Evolutionary conservation across 2,797 vertebrate species (phyloP).

Genomic region (Masticophis lateralis): DNA sequence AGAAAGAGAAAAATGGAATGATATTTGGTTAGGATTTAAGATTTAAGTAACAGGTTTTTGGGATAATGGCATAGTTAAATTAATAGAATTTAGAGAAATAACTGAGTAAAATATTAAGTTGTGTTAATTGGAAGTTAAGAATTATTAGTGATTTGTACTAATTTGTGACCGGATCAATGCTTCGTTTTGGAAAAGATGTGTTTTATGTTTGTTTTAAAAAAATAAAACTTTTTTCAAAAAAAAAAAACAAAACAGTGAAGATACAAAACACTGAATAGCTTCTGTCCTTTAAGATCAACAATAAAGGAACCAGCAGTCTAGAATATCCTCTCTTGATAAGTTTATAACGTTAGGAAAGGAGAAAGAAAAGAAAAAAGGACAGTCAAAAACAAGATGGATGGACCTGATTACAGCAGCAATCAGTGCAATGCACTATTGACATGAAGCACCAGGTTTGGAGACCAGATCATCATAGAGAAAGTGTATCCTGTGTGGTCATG

Average conservation of each 20-base stretch:
- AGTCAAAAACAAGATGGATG: neutral
- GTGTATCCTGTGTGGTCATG: neutral
- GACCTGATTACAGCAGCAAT: neutral
- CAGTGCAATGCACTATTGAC: neutral
- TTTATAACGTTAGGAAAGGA: neutral
- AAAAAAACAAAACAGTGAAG: neutral
- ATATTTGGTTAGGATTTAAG: too few species aligned
- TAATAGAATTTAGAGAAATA: too few species aligned
- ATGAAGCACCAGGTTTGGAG: neutral
- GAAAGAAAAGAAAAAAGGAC: neutral
- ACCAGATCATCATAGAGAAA: neutral
- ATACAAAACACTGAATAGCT: neutral
- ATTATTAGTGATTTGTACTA: too few species aligned
- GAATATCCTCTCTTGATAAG: neutral
- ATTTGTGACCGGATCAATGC: too few species aligned
- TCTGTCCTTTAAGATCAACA: neutral
- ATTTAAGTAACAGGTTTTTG: too few species aligned
- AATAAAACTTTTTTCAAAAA: too few species aligned
- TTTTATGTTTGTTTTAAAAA: too few species aligned
- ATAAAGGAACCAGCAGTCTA: neutral
- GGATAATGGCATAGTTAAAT: too few species aligned
- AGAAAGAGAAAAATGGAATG: too few species aligned
- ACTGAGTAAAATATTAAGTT: too few species aligned
- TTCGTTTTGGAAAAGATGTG: too few species aligned
- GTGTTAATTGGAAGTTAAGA: too few species aligned